These are phyloP conservation scores for Carcina quercana DNA, from an alignment of 2,888 invertebrate species.

Conservation along the genomic window DNA sequence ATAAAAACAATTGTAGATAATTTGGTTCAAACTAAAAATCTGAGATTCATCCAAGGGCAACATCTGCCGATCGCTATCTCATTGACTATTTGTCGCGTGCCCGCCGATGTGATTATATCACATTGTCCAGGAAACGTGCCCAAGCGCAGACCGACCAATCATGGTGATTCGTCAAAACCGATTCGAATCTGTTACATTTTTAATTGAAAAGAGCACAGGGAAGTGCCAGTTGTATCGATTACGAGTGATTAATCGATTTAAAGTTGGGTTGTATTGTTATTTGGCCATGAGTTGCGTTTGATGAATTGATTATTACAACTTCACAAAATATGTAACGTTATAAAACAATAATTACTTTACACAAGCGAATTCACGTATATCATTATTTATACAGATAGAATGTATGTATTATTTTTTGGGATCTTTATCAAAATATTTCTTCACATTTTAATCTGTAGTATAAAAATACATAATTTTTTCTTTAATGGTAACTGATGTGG, in stretches of 20 bases:
- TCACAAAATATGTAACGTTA: too few species aligned
- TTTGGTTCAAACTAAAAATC: slow-evolving; percentile 11
- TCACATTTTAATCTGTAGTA: slow-evolving; percentile 10
- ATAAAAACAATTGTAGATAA: slow-evolving; percentile 5
- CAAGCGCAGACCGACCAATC: slow-evolving; percentile 26
- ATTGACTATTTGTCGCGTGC: slow-evolving; percentile 42
- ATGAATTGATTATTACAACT: too few species aligned
- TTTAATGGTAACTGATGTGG: too few species aligned
- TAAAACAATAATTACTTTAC: too few species aligned
- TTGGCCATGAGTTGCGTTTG: slow-evolving; percentile 3
- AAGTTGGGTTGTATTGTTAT: slow-evolving; percentile 4
- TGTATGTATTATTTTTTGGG: too few species aligned
- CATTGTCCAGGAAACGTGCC: slow-evolving; percentile 47
- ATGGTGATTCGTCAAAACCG: slow-evolving; percentile 56
- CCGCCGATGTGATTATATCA: slow-evolving; percentile 39
- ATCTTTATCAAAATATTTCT: slow-evolving; percentile 1
- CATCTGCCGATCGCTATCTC: slow-evolving; percentile 57
- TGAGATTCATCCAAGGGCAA: slow-evolving; percentile 21
- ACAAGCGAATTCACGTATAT: too few species aligned
- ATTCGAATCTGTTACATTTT: slow-evolving; percentile 50
- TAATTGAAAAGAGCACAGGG: slow-evolving; percentile 45
- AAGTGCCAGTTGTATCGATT: slow-evolving; percentile 36
- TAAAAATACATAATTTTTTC: slow-evolving; percentile 13
- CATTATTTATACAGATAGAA: too few species aligned
- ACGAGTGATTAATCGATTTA: slow-evolving; percentile 41